Conservation (phyloP, 2,797 vertebrate genomes). For the Sebastes nivosus region DNA sequence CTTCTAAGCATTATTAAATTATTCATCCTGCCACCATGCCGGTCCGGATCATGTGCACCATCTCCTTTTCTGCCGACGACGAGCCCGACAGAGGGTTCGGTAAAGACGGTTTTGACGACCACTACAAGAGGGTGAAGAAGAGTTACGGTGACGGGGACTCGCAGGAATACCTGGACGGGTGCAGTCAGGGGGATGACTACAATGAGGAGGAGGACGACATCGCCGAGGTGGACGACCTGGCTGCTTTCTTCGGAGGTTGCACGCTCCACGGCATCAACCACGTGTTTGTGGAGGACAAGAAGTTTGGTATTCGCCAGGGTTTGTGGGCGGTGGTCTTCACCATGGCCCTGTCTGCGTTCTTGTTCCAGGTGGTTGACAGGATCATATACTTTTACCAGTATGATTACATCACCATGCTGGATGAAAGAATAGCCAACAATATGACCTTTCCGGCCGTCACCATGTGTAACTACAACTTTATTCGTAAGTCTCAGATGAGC, state of each 20-base stretch:
- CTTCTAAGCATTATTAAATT: background rate
- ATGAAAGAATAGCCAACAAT: constrained; percentile 83
- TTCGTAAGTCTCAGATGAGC: constrained; percentile 91
- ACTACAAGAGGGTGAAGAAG: constrained; percentile 76
- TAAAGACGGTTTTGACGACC: constrained; percentile 78
- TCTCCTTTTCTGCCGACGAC: constrained; percentile 91
- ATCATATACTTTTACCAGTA: constrained; percentile 89
- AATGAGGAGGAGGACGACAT: constrained; percentile 76
- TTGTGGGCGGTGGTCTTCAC: constrained; percentile 90
- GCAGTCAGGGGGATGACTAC: constrained; percentile 61
- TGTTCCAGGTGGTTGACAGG: constrained; percentile 91
- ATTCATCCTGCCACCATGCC: constrained; percentile 81
- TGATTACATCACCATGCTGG: constrained; percentile 90
- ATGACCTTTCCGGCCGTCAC: constrained; percentile 93
- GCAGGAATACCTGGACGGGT: constrained; percentile 69
- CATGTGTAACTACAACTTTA: constrained; percentile 92
- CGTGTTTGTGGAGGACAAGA: constrained; percentile 87
- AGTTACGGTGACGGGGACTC: constrained; percentile 58
- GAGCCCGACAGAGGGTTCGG: constrained; percentile 70
- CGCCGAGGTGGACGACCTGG: constrained; percentile 75
- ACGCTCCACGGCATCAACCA: constrained; percentile 93
- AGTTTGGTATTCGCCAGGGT: constrained; percentile 84
- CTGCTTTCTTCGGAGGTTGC: constrained; percentile 87
- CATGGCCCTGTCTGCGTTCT: constrained; percentile 88
- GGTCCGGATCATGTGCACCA: constrained; percentile 94